A percentile compares a stretch with the other conserved stretches of the same genome.
Evolutionary conservation across 2,797 vertebrate species (phyloP).

Genomic region (Halcyon leucocephala): DNA sequence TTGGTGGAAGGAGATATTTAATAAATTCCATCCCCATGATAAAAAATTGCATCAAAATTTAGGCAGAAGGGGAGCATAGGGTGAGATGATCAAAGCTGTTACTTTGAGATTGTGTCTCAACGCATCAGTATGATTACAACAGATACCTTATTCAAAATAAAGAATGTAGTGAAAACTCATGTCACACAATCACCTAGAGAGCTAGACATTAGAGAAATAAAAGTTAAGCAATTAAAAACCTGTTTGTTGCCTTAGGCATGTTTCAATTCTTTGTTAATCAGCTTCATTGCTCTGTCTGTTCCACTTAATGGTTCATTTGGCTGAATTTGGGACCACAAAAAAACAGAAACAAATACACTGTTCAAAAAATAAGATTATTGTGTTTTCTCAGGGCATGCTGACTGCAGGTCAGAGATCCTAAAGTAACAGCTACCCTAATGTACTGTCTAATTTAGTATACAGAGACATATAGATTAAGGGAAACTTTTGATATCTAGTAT

Average conservation of each 20-base stretch:
- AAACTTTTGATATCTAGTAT: background rate
- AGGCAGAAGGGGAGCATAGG: background rate
- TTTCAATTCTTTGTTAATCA: conserved; percentile 72
- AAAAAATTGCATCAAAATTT: conserved; percentile 9
- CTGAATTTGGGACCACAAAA: conserved; percentile 53
- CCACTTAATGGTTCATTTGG: conserved; percentile 50
- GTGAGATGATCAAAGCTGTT: background rate
- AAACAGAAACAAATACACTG: background rate
- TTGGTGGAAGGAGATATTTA: background rate
- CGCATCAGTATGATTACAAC: background rate
- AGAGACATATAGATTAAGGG: background rate
- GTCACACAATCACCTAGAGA: conserved; percentile 53
- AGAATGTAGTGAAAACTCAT: conserved; percentile 18
- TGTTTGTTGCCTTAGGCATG: conserved; percentile 61
- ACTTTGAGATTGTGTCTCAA: background rate
- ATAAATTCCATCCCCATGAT: background rate
- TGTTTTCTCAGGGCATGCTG: background rate
- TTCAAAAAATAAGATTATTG: background rate
- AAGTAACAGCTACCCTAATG: background rate
- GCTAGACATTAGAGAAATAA: conserved; percentile 55
- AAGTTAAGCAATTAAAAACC: conserved; percentile 72
- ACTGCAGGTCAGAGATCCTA: background rate
- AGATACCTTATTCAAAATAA: conserved; percentile 17
- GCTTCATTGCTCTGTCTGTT: conserved; percentile 57
- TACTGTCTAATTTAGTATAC: background rate